phyloP scores from a whole-genome alignment of 2,888 invertebrate genomes.

The Steinernema carpocapsae region DNA sequence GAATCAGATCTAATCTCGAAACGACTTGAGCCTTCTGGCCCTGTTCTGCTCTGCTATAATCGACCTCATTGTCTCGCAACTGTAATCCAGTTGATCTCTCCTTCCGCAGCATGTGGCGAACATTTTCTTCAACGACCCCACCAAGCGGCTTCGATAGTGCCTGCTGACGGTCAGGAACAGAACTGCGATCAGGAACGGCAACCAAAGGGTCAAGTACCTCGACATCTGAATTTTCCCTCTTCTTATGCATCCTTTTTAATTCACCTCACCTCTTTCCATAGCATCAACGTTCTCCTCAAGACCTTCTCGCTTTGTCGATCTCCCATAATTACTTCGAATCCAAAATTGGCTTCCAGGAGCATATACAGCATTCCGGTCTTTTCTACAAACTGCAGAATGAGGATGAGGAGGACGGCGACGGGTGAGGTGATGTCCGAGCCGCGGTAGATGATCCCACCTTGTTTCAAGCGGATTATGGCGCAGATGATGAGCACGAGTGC shows the following conservation, averaged over 20 bases:
- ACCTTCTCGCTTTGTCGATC: slow-evolving; percentile 34
- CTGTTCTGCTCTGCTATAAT: slow-evolving; percentile 52
- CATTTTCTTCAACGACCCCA: slow-evolving; percentile 16
- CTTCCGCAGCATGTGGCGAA: neutral
- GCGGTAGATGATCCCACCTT: slow-evolving; percentile 38
- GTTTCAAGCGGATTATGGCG: slow-evolving; percentile 41
- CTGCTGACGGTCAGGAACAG: slow-evolving; percentile 40
- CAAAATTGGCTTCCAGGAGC: slow-evolving; percentile 47
- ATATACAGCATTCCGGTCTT: slow-evolving; percentile 52
- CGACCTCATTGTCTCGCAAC: slow-evolving; percentile 51
- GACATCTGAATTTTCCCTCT: slow-evolving; percentile 39
- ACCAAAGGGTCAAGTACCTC: slow-evolving; percentile 44
- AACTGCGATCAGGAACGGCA: slow-evolving; percentile 45
- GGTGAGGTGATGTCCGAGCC: slow-evolving; percentile 44
- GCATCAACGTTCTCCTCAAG: slow-evolving; percentile 5
- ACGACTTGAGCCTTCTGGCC: slow-evolving; percentile 44
- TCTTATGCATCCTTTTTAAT: neutral
- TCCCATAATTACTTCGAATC: slow-evolving; percentile 43
- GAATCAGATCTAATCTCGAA: neutral
- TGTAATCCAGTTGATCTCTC: slow-evolving; percentile 42
- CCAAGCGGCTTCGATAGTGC: slow-evolving; percentile 46
- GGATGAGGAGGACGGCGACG: slow-evolving; percentile 40
- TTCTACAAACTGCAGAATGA: slow-evolving; percentile 46
- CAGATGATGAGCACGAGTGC: slow-evolving; percentile 47
- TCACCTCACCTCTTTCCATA: slow-evolving; percentile 38